Evolutionary conservation across 2,113 vertebrate genomes (phyloP), one percentile per base, ranked within the genome.

Genomic region (Clinocottus analis): DNA sequence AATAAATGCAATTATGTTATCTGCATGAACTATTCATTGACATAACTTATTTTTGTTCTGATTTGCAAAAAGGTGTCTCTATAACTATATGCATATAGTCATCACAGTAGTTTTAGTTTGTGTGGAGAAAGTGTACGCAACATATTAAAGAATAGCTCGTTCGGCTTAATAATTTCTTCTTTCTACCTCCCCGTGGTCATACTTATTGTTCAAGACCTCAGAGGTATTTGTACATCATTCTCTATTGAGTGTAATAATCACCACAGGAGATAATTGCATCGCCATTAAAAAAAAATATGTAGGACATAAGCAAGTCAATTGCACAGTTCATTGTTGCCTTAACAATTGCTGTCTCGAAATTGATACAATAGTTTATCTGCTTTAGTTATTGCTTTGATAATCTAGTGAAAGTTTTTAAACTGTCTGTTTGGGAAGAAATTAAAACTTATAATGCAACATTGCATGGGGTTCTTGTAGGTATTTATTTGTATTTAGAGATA

Each of bases 161-260:
- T 80, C 14, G 23, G 65, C 4, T 65, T 27, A 88, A 77, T 90
- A 90, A 87, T 87, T 61, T 35, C 63, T 51, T 69, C 60, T 89
- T 90, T 90, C 88, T 87, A 90, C 77, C 72, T 75, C 65, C 41
- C 25, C 74, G 29, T 76, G 5, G 31, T 67, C 60, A 27, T 1
- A 19, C 13, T 76, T 55, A 2, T 72, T 64, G 10, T 39, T 56
- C 5, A 53, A 70, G 27, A 11, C 37, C 25, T 61, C 14, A 17
- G 55, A 13, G 5, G n/a, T 45, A 8, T 31, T 7, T 55, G 9
- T 61, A 23, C n/a, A 51, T 7, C 1, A 6, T 21, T 68, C 59
- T 14, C 1, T n/a, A 3, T 33, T 12, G 0, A n/a, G 5, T 56
- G 41, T 60, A 51, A 62, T 17, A 64, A 13, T n/a, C 43, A n/a